Base-by-base conservation (phyloP, 2,888 invertebrate species). In the Drosophila melanocephala region DNA sequence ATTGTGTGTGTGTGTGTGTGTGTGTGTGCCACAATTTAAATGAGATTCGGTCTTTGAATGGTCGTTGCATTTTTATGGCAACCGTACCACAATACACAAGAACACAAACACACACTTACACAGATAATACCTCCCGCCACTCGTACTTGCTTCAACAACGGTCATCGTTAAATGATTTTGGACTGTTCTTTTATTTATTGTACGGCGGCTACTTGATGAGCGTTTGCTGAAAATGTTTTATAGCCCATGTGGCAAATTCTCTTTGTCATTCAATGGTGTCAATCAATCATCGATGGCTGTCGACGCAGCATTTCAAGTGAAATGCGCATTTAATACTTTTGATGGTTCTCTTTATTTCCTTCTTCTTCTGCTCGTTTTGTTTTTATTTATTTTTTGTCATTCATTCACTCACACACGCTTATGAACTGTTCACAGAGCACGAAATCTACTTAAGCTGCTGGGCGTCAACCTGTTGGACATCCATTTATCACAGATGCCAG, bases 211-310 rank as follows among this genome's bases (percentile, higher is more conserved):
- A 83, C 86, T 86, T 86, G 84, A 82, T 84, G 83, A 79, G 53
- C 78, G 72, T 80, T 81, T 78, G 81, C 77, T 66, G 61, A 82
- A 83, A 87, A 80, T 85, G 84, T 87, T 86, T 85, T 82, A 87
- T 86, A 82, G 73, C 68, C 66, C 79, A 77, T 71, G 77, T 74
- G 75, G 52, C 71, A 62, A 74, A 70, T 74, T 73, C 77, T 50
- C 76, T 66, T 59, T 62, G 77, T 59, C 64, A 62, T 63, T 56
- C 52, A 30, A 33, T n/a, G 39, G 55, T 53, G 63, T 60, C 77
- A 63, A 83, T 82, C 83, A 82, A 82, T 82, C 83, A 83, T 77
- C 66, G 51, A 59, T 65, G 68, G 63, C 62, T 64, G 22, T 61
- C 72, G 26, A 47, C 22, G 65, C 61, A 35, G 78, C 68, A 65